Conservation (phyloP, 2,888 invertebrate genomes). For the Kryphioiulus occultus region DNA sequence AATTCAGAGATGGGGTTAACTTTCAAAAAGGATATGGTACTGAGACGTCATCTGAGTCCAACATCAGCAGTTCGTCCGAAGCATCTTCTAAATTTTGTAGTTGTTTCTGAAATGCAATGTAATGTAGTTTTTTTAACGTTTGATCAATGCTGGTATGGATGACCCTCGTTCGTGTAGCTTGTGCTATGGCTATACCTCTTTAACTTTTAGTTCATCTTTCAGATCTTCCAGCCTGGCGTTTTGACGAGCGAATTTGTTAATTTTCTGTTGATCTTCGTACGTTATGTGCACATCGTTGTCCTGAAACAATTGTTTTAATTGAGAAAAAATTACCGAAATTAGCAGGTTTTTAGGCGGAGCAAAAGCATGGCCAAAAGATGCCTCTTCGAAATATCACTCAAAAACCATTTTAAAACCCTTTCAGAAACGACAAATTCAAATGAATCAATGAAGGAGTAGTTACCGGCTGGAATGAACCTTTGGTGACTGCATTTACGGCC, state of each 20-base stretch:
- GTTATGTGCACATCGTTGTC: constrained; percentile 94
- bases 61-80: constrained; percentile 80
- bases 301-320: constrained; percentile 61
- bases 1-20: too few species aligned
- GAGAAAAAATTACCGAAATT: not conserved
- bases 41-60: constrained; percentile 72
- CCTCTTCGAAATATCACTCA: not conserved
- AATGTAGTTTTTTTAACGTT: not conserved
- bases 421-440: not conserved
- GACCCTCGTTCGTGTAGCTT: not conserved
- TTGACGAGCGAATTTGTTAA: constrained; percentile 93
- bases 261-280: constrained; percentile 95
- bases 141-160: not conserved
- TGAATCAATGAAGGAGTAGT: not conserved
- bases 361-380: not conserved
- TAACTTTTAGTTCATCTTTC: constrained; percentile 83
- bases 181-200: constrained; percentile 68
- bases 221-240: constrained; percentile 92
- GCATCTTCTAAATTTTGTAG: constrained; percentile 93
- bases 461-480: constrained; percentile 52
- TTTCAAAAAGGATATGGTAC: constrained; percentile 64
- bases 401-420: not conserved
- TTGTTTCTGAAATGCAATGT: constrained; percentile 75
- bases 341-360: not conserved
- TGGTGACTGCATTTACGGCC: constrained; percentile 49